Percentiles rank a stretch among this genome's conserved stretches.
These are phyloP conservation scores for Hemistola chrysoprasaria DNA, from an alignment of 2,888 invertebrate genomes.

Conservation along the genomic window DNA sequence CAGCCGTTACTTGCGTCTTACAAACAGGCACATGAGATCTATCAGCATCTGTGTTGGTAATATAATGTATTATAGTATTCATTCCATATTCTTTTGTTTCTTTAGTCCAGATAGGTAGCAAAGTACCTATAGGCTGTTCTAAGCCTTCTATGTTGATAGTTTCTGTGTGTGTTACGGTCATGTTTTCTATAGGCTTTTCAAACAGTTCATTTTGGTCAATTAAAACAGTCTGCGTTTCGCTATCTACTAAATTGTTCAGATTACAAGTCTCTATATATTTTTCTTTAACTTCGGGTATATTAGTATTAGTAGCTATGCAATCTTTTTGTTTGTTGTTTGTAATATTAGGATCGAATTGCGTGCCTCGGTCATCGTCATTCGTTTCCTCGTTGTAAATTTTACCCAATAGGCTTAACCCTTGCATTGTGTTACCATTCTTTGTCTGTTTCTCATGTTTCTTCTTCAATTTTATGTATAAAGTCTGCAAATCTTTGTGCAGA, in stretches of 20 bases:
- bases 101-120: conserved; percentile 41
- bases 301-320: not conserved
- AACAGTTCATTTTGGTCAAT: no score
- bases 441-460: conserved; percentile 52
- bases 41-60: no score
- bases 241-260: no score
- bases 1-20: conserved; percentile 25
- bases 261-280: not conserved
- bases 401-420: conserved; percentile 55
- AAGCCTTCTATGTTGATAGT: not conserved
- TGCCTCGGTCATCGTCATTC: conserved; percentile 35
- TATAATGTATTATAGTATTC: no score
- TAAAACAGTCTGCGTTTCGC: no score
- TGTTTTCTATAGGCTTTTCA: conserved; percentile 16
- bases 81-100: conserved; percentile 41
- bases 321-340: conserved; percentile 17
- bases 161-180: conserved; percentile 21
- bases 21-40: no score
- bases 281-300: no score
- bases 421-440: conserved; percentile 37
- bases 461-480: conserved; percentile 48
- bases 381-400: conserved; percentile 55
- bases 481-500: conserved; percentile 57
- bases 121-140: conserved; percentile 17
- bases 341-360: conserved; percentile 34